Conservation (phyloP, 2,113 vertebrate species). For the Kryptolebias marmoratus region DNA sequence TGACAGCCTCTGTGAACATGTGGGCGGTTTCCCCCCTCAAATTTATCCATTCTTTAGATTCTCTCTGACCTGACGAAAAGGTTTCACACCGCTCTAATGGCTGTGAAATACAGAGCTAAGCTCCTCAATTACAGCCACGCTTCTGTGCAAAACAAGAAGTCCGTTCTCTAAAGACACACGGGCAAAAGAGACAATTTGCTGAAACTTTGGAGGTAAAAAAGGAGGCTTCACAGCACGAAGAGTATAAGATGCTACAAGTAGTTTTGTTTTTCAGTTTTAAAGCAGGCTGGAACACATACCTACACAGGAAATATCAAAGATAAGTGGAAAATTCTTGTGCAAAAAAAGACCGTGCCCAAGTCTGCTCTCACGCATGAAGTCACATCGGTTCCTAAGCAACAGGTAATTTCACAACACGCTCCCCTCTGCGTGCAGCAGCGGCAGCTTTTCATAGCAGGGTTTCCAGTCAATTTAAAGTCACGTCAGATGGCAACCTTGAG, state of each 20-base stretch:
- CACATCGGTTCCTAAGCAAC: slow-evolving; percentile 83
- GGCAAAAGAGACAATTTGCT: not conserved
- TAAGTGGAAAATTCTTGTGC: slow-evolving; percentile 35
- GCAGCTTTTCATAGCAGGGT: slow-evolving; percentile 71
- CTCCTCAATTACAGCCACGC: slow-evolving; percentile 16
- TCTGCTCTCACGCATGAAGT: slow-evolving; percentile 52
- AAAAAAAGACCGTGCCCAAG: slow-evolving; percentile 68
- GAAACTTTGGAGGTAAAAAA: not conserved
- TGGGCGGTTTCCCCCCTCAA: not conserved
- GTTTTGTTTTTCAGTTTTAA: slow-evolving; percentile 1
- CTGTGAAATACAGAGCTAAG: not conserved
- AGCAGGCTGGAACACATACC: not conserved
- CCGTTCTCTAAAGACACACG: not conserved
- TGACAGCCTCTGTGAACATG: slow-evolving; percentile 69
- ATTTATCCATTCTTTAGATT: slow-evolving; percentile 16
- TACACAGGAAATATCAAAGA: not conserved
- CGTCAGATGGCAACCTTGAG: slow-evolving; percentile 74
- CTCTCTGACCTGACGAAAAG: slow-evolving; percentile 43
- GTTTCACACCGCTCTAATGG: not conserved
- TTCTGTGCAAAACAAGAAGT: not conserved
- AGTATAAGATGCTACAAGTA: not conserved
- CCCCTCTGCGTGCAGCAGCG: slow-evolving; percentile 54
- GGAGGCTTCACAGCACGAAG: not conserved
- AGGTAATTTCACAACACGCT: slow-evolving; percentile 74
- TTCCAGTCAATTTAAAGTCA: slow-evolving; percentile 65